These are phyloP conservation scores for Chroicocephalus ridibundus DNA, from an alignment of 2,113 vertebrate genomes.

Conservation along the genomic window DNA sequence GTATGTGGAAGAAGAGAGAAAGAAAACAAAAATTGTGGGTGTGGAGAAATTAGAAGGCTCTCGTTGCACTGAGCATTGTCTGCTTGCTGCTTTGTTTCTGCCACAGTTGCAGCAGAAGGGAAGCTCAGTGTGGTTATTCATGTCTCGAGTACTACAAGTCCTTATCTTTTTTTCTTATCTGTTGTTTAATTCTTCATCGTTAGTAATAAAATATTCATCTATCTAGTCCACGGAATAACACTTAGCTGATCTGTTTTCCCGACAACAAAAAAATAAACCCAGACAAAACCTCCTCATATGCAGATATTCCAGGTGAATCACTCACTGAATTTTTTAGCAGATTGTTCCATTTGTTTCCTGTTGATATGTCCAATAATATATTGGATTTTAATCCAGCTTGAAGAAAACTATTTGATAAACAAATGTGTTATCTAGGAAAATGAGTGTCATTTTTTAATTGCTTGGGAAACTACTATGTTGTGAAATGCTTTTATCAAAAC, in stretches of 20 bases:
- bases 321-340: background rate
- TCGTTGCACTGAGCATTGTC: background rate
- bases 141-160: background rate
- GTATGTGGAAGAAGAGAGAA: background rate
- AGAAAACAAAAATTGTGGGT: background rate
- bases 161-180: background rate
- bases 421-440: background rate
- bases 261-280: background rate
- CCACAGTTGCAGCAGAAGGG: background rate
- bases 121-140: background rate
- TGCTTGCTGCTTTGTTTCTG: background rate
- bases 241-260: background rate
- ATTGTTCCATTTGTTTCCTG: background rate
- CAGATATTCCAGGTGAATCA: background rate
- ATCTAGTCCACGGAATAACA: background rate
- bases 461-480: background rate
- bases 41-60: background rate
- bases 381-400: background rate
- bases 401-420: background rate
- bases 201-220: slow-evolving; percentile 17
- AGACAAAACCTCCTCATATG: background rate
- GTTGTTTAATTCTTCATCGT: slow-evolving; percentile 3
- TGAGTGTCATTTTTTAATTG: background rate
- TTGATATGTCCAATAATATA: background rate
- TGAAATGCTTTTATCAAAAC: background rate